Percentiles rank a stretch among this genome's conserved stretches.
These are phyloP conservation scores for Passerina amoena DNA, from an alignment of 2,113 vertebrate genomes.

Conservation along the genomic window DNA sequence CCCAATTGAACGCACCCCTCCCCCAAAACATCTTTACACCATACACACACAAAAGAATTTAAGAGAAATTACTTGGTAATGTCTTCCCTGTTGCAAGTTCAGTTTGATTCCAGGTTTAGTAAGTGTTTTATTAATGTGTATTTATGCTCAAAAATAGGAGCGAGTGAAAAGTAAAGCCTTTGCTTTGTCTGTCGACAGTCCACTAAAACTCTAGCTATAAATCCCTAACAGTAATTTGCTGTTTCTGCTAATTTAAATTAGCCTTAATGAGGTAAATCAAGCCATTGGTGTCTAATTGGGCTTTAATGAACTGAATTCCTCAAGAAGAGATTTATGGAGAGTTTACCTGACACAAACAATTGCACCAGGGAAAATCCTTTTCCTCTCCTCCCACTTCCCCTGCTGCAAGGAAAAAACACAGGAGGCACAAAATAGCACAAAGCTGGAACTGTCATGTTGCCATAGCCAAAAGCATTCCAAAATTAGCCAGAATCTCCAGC, in stretches of 20 bases:
- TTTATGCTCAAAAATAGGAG: neutral
- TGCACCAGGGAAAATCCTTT: neutral
- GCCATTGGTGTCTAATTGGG: constrained; percentile 2
- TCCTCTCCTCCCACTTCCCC: neutral
- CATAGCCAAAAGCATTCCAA: neutral
- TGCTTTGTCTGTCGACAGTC: neutral
- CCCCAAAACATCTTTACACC: neutral
- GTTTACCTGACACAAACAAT: neutral
- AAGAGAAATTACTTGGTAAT: neutral
- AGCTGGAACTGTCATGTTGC: neutral
- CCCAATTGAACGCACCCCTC: fast-evolving
- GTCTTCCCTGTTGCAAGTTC: neutral
- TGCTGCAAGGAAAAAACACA: neutral
- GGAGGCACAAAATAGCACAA: neutral
- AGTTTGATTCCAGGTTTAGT: neutral
- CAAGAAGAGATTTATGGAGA: constrained; percentile 23
- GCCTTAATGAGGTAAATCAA: constrained; percentile 35
- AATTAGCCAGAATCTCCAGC: neutral
- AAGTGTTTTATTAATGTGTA: neutral
- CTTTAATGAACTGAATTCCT: constrained; percentile 61
- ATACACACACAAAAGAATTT: neutral
- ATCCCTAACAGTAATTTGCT: constrained; percentile 2
- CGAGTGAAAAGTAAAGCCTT: neutral
- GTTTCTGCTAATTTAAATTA: constrained; percentile 27
- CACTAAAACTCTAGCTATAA: neutral